Conservation (phyloP, 2,113 vertebrate genomes). For the Corythornis vintsioides region DNA sequence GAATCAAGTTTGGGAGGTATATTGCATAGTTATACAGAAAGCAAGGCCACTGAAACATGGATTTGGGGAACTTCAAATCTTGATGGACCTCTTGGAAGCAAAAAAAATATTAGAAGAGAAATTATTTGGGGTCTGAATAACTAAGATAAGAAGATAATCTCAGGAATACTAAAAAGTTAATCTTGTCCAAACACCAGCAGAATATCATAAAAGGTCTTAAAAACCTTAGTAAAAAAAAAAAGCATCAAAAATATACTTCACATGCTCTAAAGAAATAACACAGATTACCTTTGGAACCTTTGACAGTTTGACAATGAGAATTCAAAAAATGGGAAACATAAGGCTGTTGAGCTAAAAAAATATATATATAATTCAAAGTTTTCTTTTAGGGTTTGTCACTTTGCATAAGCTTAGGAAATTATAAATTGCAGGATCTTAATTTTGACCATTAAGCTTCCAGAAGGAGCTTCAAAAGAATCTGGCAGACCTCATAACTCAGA, state of each 20-base stretch:
- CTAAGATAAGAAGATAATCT: not conserved
- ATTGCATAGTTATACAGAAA: not conserved
- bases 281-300: not conserved
- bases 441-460: not conserved
- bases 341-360: not conserved
- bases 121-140: not conserved
- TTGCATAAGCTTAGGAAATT: not conserved
- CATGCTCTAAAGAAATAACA: not conserved
- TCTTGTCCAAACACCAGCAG: not conserved
- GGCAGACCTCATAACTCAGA: not conserved
- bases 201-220: not conserved
- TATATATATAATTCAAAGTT: not conserved
- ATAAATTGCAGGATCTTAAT: not conserved
- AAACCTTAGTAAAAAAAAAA: not conserved
- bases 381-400: not conserved
- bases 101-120: not conserved
- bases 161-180: not conserved
- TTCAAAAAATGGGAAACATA: not conserved
- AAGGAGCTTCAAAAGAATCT: conserved; percentile 15
- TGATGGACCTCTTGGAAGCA: not conserved
- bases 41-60: not conserved
- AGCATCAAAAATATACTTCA: not conserved
- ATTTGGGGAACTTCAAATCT: not conserved
- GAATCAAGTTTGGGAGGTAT: not conserved
- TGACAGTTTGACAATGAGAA: not conserved